Base-by-base conservation (phyloP, 2,797 vertebrate genomes). In the Neoniphon sammara region DNA sequence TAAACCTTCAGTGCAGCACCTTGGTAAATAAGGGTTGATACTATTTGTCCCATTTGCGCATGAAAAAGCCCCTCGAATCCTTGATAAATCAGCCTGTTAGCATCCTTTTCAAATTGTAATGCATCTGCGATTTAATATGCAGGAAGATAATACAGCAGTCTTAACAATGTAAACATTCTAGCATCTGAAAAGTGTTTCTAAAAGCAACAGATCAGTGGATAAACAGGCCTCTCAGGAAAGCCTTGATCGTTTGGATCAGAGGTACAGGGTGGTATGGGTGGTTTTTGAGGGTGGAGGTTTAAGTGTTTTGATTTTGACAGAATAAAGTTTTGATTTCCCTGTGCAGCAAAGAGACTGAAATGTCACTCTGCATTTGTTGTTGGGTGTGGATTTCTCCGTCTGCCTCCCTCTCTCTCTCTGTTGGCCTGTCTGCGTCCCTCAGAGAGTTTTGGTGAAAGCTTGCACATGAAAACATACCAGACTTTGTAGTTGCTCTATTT, bases 401-500 rank as follows among this genome's bases (percentile, higher is more conserved):
- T 36, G 7, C 9, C 34, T 36, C 34, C 34, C 34, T 9, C 34
- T 36, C 14, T 36, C 14, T 30, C 57, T 58, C 69, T 56, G 50
- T 47, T 61, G 80, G 56, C 68, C 31, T 52, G 46, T n/a, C 66
- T 3, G 14, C 39, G 56, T 78, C 53, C 82, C 59, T 59, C 18
- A 18, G 44, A 55, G 39, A 56, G 47, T 31, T 36, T 2, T n/a
- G 27, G 53, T n/a, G 44, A 55, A 46, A 66, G 62, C 27, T 49
- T 57, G 55, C 15, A 56, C 11, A 18, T 56, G 15, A 55, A 75
- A 78, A 70, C 18, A 11, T 6, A 12, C 39, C 39, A 42, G 54
- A 55, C 20, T 30, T 62, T 39, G 54, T 65, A 85, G 78, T 61
- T 71, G 58, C 70, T 49, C 18, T 75, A 70, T 31, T 59, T 27